These are phyloP conservation scores for Acyrthosiphon pisum DNA, from an alignment of 1,140 invertebrate genomes.

Conservation along the genomic window DNA sequence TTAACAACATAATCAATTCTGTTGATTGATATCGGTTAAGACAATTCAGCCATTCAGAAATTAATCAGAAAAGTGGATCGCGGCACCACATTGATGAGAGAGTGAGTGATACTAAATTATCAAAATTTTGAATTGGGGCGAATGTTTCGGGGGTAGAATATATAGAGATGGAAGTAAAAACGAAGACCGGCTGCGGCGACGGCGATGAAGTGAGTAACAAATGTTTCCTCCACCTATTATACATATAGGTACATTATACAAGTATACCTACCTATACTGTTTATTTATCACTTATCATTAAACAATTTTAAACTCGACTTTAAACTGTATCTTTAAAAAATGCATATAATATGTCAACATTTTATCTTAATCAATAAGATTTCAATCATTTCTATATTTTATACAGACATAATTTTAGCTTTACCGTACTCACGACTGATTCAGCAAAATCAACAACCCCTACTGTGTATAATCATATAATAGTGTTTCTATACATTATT, in stretches of 20 bases:
- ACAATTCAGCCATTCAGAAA: constrained; percentile 2
- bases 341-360: neutral
- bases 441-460: neutral
- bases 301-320: neutral
- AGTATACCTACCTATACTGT: neutral
- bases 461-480: neutral
- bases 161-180: neutral
- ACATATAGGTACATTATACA: neutral
- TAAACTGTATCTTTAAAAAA: neutral
- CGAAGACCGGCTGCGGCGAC: neutral
- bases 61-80: constrained; percentile 19
- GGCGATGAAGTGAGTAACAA: neutral
- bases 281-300: neutral
- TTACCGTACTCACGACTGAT: too few relatives aligned
- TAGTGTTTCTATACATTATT: neutral
- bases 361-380: neutral
- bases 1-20: constrained; percentile 29
- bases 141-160: neutral
- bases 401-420: neutral
- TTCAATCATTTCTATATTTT: neutral
- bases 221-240: neutral
- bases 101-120: neutral
- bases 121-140: neutral
- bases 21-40: constrained; percentile 33
- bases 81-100: neutral